Base-by-base conservation (phyloP, 2,113 vertebrate species). In the Eublepharis macularius region DNA sequence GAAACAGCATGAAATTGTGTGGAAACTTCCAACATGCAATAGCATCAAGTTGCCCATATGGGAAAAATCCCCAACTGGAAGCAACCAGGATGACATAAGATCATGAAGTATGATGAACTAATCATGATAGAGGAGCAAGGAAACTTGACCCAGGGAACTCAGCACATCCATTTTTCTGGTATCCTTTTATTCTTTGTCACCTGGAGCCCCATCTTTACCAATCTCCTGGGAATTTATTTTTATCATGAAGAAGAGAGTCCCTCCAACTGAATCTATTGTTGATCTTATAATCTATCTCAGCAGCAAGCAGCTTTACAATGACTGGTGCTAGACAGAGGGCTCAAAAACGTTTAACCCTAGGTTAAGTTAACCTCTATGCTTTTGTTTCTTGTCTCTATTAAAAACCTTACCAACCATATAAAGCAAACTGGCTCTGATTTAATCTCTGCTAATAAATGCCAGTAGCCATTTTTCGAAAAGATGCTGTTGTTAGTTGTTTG, bases 331-430 rank as follows among this genome's bases (percentile, higher is more conserved):
- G 24, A 32, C 13, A 73, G 7, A 80, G 19, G 21, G 45, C 66
- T 73, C n/a, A 43, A 34, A n/a, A 63, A 10, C 29, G 12, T 36
- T 14, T n/a, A 63, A 63, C 2, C 51, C 21, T 63, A 14, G 21
- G 26, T 80, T 75, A 49, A 85, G 36, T 29, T 36, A 39, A 47
- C 49, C 69, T 19, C 43, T 81, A 81, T 76, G 16, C 1, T 10
- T 81, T 34, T 69, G 60, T 76, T 83, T 88, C 24, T 13, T 81
- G 87, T 75, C 83, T 47, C 4, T 43, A 90, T 76, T 75, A 80
- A 87, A 87, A 88, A 63, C n/a, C 72, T 79, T 79, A 85, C 65
- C 72, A 82, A 49, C 73, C 45, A n/a, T 76, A 77, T 75, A 86
- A 60, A 39, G 17, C 77, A 73, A 82, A 88, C 12, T 57, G 88